phyloP scores from a whole-genome alignment of 2,113 vertebrate genomes.

The Hyla sarda region DNA sequence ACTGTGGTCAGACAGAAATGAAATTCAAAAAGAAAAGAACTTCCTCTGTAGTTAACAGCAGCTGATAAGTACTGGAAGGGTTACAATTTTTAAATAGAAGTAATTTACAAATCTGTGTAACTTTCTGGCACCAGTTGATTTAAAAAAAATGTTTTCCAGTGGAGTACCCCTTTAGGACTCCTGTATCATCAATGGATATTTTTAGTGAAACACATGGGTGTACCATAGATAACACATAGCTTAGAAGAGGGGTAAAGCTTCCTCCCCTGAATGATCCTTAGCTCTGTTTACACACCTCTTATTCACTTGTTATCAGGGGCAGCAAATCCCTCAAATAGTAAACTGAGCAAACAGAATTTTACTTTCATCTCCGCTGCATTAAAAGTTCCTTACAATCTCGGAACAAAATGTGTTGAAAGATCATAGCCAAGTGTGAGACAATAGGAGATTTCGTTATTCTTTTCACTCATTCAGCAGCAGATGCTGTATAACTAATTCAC shows the following conservation, averaged over 20 bases:
- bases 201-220: neutral
- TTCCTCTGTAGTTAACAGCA: too few species aligned
- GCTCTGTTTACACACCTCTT: slow-evolving; percentile 46
- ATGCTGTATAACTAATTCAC: slow-evolving; percentile 38
- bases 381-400: slow-evolving; percentile 46
- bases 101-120: too few species aligned
- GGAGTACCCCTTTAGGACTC: neutral
- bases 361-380: slow-evolving; percentile 48
- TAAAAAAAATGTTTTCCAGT: too few species aligned
- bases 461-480: slow-evolving; percentile 43
- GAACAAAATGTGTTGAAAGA: slow-evolving; percentile 57
- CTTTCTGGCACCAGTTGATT: too few species aligned
- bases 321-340: slow-evolving; percentile 45
- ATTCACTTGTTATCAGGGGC: slow-evolving; percentile 48
- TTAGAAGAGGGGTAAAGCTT: neutral
- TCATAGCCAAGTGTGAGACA: slow-evolving; percentile 52
- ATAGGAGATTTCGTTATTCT: slow-evolving; percentile 37
- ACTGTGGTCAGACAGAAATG: too few species aligned
- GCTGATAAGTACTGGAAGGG: too few species aligned
- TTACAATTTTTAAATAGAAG: too few species aligned
- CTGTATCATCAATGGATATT: neutral
- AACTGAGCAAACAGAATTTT: slow-evolving; percentile 42
- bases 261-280: slow-evolving; percentile 14
- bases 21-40: too few species aligned
- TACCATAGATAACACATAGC: neutral